A percentile compares a stretch with the other conserved stretches of the same genome.
Evolutionary conservation across 1,140 invertebrate species (phyloP).

Genomic region (Drosophila pruinosa): DNA sequence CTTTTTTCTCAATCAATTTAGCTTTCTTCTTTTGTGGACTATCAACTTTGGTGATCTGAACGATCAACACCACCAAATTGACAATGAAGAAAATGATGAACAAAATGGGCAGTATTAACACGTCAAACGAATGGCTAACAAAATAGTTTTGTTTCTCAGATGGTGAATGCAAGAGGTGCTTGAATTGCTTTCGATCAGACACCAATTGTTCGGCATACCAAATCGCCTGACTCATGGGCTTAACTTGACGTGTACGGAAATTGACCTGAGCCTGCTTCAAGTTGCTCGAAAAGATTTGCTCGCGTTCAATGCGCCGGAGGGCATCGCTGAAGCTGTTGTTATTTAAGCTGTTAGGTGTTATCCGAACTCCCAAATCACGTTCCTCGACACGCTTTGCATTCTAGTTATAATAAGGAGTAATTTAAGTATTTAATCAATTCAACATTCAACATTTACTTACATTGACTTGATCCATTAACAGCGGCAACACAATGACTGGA

Average conservation of each 20-base stretch:
- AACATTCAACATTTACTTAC: conserved; percentile 24
- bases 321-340: background rate
- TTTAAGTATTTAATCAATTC: background rate
- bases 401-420: background rate
- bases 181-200: conserved; percentile 47
- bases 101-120: conserved; percentile 29
- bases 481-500: conserved; percentile 86
- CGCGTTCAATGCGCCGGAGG: conserved; percentile 25
- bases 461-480: conserved; percentile 86
- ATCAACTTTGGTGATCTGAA: background rate
- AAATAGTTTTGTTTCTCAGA: conserved; percentile 25
- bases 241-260: conserved; percentile 84
- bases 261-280: conserved; percentile 70
- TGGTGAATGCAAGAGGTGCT: conserved; percentile 19
- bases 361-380: conserved; percentile 41
- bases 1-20: background rate
- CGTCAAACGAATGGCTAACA: conserved; percentile 50
- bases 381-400: conserved; percentile 65
- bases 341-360: background rate
- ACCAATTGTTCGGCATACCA: conserved; percentile 86
- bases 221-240: conserved; percentile 84
- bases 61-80: background rate
- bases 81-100: background rate
- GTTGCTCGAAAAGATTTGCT: background rate
- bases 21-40: background rate